A percentile compares a stretch with the other conserved stretches of the same genome.
These are phyloP conservation scores for Poeciliopsis paucimaculata DNA, from an alignment of 2,797 vertebrate species.

Conservation along the genomic window DNA sequence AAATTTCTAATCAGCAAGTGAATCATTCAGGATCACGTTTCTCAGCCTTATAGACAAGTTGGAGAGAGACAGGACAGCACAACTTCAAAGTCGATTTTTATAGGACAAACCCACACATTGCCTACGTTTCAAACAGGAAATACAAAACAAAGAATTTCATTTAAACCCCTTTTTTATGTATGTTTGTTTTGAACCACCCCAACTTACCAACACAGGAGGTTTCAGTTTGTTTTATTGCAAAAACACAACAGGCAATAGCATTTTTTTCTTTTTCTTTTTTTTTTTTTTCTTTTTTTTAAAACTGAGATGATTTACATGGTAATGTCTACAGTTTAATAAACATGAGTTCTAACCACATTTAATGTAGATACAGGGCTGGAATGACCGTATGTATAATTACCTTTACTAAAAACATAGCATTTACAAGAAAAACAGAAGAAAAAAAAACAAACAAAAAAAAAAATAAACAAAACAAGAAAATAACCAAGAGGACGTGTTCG, in stretches of 20 bases:
- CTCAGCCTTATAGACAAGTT: constrained; percentile 75
- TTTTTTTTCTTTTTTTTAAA: constrained; percentile 83
- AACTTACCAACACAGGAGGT: constrained; percentile 99
- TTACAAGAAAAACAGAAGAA: constrained; percentile 90
- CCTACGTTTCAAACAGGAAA: constrained; percentile 34
- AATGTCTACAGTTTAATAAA: constrained; percentile 98
- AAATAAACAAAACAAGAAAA: constrained; percentile 32
- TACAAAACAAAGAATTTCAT: constrained; percentile 43
- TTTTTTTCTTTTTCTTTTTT: neutral
- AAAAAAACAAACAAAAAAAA: constrained; percentile 44
- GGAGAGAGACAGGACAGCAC: constrained; percentile 80
- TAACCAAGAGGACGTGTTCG: constrained; percentile 76
- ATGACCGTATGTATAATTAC: constrained; percentile 98
- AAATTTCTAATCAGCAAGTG: constrained; percentile 52
- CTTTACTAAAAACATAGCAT: constrained; percentile 99
- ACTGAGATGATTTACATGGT: constrained; percentile 99
- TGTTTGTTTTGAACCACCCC: constrained; percentile 77
- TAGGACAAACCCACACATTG: constrained; percentile 56
- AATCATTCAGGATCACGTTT: constrained; percentile 61
- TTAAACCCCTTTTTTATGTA: constrained; percentile 64
- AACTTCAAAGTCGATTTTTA: constrained; percentile 70
- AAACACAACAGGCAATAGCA: constrained; percentile 96
- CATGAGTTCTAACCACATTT: constrained; percentile 97
- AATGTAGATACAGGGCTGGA: constrained; percentile 93
- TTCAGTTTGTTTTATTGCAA: constrained; percentile 99